A percentile compares a stretch with the other conserved stretches of the same genome.
These are phyloP conservation scores for Agrotis exclamationis DNA, from an alignment of 2,888 invertebrate species.

Conservation along the genomic window DNA sequence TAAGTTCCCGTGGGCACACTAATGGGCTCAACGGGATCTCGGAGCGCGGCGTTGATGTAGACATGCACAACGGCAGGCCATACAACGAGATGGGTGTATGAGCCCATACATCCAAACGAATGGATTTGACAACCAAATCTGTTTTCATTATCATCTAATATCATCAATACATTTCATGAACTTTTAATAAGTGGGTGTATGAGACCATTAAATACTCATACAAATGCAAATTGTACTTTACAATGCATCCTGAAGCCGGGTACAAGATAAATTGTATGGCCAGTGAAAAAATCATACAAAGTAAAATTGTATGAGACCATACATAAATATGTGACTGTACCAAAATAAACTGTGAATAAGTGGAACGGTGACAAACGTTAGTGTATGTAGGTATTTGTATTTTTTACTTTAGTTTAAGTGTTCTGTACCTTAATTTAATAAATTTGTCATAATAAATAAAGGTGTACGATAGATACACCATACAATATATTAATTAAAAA, in stretches of 20 bases:
- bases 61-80: conserved; percentile 78
- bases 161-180: conserved; percentile 8
- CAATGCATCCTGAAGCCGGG: conserved; percentile 6
- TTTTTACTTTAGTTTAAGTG: conserved; percentile 44
- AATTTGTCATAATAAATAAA: conserved; percentile 1
- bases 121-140: conserved; percentile 14
- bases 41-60: conserved; percentile 81
- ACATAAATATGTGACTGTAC: conserved; percentile 49
- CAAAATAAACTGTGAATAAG: conserved; percentile 57
- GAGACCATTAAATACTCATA: conserved; percentile 30
- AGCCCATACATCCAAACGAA: conserved; percentile 51
- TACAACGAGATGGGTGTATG: conserved; percentile 88
- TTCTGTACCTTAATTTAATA: conserved; percentile 40
- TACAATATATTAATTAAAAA: background rate
- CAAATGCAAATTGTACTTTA: conserved; percentile 8
- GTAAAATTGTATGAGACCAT: conserved; percentile 29
- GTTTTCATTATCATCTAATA: conserved; percentile 19
- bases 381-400: conserved; percentile 54
- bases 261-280: conserved; percentile 6
- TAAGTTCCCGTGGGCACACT: conserved; percentile 87
- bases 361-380: conserved; percentile 54
- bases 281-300: conserved; percentile 21
- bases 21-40: conserved; percentile 88
- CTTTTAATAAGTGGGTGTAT: conserved; percentile 28
- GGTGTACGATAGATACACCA: conserved; percentile 12